Percentiles rank a stretch among this genome's conserved stretches.
Evolutionary conservation across 1,140 invertebrate genomes (phyloP).

Genomic region (Lucilia sericata): DNA sequence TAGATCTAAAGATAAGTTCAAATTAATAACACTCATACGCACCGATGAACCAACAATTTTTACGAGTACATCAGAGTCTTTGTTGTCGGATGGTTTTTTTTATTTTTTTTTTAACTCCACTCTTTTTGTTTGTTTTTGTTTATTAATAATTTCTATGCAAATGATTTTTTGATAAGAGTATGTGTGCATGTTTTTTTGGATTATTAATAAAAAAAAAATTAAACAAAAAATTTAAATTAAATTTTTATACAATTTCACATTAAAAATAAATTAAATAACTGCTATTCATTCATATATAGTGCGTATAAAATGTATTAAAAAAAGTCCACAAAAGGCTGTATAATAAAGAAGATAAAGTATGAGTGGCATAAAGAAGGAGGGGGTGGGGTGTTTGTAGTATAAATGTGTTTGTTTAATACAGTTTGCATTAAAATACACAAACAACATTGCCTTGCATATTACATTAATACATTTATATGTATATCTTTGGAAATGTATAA

Average conservation of each 20-base stretch:
- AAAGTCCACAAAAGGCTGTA: no score
- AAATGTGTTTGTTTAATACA: not conserved
- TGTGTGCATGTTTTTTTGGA: not conserved
- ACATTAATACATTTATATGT: not conserved
- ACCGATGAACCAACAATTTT: not conserved
- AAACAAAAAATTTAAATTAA: not conserved
- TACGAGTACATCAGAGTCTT: not conserved
- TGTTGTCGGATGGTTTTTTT: not conserved
- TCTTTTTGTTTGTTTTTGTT: not conserved
- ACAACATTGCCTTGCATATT: not conserved
- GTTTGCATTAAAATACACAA: not conserved
- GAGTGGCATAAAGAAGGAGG: no score
- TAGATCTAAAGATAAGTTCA: constrained; percentile 24
- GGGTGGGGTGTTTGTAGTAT: not conserved
- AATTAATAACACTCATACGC: constrained; percentile 19
- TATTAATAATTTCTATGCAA: not conserved
- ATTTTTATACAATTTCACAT: not conserved
- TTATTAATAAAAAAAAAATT: not conserved
- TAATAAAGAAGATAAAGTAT: not conserved
- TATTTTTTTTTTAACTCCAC: not conserved
- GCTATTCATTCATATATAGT: not conserved
- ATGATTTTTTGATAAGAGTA: not conserved
- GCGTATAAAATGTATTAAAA: not conserved
- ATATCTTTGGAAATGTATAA: not conserved
- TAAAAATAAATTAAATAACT: not conserved